Conservation (phyloP, 2,113 vertebrate genomes). For the Mola mola region DNA sequence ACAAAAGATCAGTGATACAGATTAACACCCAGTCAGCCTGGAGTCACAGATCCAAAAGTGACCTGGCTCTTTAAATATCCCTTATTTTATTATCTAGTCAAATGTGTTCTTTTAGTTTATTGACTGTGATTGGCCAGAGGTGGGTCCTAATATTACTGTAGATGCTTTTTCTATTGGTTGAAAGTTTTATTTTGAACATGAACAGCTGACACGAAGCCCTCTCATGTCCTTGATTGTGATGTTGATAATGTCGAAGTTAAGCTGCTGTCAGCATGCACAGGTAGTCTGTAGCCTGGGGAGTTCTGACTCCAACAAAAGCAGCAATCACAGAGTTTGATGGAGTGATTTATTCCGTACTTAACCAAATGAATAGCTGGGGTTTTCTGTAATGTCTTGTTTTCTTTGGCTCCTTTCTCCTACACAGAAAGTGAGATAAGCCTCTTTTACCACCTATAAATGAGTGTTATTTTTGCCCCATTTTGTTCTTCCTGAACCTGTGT, state of each 20-base stretch:
- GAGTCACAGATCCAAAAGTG: neutral
- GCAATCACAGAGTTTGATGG: neutral
- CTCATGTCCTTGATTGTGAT: neutral
- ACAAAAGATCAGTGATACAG: no score
- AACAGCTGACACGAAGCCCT: no score
- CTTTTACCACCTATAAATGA: constrained; percentile 29
- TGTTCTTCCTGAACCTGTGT: constrained; percentile 36
- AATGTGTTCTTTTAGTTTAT: neutral
- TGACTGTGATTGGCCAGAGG: neutral
- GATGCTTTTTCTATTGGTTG: no score
- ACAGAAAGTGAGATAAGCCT: constrained; percentile 10
- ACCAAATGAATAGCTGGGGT: neutral
- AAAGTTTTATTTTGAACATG: neutral
- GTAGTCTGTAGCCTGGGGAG: neutral
- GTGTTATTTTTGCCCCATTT: constrained; percentile 8
- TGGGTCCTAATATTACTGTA: no score
- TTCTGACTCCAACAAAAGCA: neutral
- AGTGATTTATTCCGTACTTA: constrained; percentile 2
- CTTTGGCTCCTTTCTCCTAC: constrained; percentile 17
- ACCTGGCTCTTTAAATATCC: neutral
- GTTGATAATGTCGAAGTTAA: neutral
- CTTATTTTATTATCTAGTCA: neutral
- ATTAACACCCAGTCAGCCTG: neutral
- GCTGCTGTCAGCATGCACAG: neutral
- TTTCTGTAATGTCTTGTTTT: constrained; percentile 19